phyloP scores from a whole-genome alignment of 1,140 invertebrate species.

The Mercenaria mercenaria region DNA sequence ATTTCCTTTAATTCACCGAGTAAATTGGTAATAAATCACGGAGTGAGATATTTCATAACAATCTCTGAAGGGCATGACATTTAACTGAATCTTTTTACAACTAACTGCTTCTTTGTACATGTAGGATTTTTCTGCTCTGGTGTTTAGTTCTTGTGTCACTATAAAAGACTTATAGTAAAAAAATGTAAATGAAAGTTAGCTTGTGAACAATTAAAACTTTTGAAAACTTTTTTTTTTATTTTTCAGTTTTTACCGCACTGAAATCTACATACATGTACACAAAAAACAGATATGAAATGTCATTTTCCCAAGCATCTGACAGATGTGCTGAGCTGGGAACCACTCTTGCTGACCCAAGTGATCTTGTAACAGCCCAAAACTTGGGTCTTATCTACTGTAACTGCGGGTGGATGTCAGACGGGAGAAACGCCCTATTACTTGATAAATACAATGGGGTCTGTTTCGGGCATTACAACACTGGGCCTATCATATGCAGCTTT shows the following conservation, averaged over 20 bases:
- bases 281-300: background rate
- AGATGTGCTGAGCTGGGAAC: background rate
- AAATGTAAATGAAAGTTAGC: no score
- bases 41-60: no score
- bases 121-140: no score
- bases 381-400: background rate
- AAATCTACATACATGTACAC: background rate
- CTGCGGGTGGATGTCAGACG: background rate
- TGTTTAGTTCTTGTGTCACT: no score
- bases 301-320: background rate
- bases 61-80: no score
- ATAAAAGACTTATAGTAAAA: no score
- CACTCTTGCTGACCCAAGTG: background rate
- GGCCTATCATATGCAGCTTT: background rate
- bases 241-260: background rate
- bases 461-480: background rate
- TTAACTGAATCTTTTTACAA: no score
- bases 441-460: background rate
- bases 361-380: background rate
- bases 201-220: no score
- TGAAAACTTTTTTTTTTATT: background rate
- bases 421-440: background rate
- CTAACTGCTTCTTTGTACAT: no score
- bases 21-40: no score
- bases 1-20: no score